These are phyloP conservation scores for Cichlasoma orientale DNA, from an alignment of 2,797 vertebrate species.

Conservation along the genomic window DNA sequence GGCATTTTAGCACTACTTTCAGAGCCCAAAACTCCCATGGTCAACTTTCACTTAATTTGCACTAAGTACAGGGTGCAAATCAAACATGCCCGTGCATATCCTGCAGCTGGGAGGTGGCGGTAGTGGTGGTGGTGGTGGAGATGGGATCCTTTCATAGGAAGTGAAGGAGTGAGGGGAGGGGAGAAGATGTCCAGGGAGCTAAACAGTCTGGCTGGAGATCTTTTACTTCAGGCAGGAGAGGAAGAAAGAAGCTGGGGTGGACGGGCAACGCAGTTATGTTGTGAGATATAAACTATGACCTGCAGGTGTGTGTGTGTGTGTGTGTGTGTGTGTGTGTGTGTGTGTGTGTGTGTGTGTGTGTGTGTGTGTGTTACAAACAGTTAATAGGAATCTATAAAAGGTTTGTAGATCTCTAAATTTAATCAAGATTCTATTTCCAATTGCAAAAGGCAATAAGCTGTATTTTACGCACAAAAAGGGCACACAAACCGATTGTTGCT, in stretches of 20 bases:
- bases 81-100: slow-evolving; percentile 71
- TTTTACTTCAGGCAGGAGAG: slow-evolving; percentile 52
- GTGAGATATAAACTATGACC: not conserved
- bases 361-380: no score
- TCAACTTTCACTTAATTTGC: slow-evolving; percentile 67
- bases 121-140: not conserved
- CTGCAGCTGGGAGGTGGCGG: slow-evolving; percentile 37
- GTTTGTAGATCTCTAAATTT: no score
- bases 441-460: no score
- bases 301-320: no score
- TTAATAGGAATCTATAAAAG: no score
- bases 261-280: not conserved
- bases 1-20: slow-evolving; percentile 26
- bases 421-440: no score
- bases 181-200: slow-evolving; percentile 33
- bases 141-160: slow-evolving; percentile 3
- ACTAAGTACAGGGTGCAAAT: slow-evolving; percentile 54
- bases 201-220: slow-evolving; percentile 56
- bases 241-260: slow-evolving; percentile 4
- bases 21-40: slow-evolving; percentile 3
- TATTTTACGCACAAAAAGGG: no score
- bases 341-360: no score
- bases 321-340: no score
- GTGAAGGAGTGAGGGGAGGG: not conserved
- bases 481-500: not conserved